Conservation (phyloP, 2,888 invertebrate genomes). For the Patella caerulea region DNA sequence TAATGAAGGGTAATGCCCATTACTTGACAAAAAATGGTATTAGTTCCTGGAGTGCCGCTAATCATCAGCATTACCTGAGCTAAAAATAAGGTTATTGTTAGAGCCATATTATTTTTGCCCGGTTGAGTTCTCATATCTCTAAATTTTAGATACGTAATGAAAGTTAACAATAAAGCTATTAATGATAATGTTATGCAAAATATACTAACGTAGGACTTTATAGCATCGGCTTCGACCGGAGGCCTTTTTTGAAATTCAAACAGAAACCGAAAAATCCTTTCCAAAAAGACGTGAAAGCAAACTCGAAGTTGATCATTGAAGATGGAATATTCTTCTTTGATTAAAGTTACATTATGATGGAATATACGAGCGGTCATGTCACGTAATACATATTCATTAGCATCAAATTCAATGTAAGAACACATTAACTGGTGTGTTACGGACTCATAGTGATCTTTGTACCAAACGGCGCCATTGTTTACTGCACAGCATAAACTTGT, state of each 20-base stretch:
- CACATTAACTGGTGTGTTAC: neutral
- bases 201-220: neutral
- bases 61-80: constrained; percentile 40
- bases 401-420: neutral
- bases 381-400: neutral
- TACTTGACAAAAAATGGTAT: constrained; percentile 28
- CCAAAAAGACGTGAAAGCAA: neutral
- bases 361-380: neutral
- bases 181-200: constrained; percentile 30
- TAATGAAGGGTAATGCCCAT: constrained; percentile 44
- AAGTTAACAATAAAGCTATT: constrained; percentile 34
- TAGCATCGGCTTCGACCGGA: neutral
- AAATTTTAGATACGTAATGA: constrained; percentile 36
- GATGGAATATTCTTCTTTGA: neutral
- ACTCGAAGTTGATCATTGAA: neutral
- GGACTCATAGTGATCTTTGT: neutral
- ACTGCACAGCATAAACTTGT: neutral
- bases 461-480: neutral
- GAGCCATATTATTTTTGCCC: constrained; percentile 40
- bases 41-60: constrained; percentile 19
- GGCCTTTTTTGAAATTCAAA: too few relatives aligned
- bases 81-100: constrained; percentile 34
- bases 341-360: neutral
- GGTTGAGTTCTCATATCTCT: constrained; percentile 36
- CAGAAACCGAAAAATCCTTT: neutral